Base-by-base conservation (phyloP, 1,140 invertebrate species). In the Goniozus legneri region DNA sequence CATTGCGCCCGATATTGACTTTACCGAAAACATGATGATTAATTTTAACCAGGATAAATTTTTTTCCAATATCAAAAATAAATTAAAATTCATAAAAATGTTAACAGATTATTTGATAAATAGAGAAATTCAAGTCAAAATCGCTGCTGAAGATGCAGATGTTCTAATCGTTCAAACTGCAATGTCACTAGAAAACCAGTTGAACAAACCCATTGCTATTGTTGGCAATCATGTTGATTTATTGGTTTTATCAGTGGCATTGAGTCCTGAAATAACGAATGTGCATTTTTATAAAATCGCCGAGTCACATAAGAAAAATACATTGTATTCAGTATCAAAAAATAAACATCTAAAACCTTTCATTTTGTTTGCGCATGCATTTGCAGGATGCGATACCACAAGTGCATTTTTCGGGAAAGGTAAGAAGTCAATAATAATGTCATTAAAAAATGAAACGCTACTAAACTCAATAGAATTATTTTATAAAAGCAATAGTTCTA, bases 51-150 rank as follows among this genome's bases (percentile, higher is more conserved):
- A 50, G 22, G 24, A 38, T 8, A 7, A 31, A 27, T 37, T 50
- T 44, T 24, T 50, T 8, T 27, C n/a, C 12, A 51, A 45, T 20
- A 32, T 35, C 2, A 46, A 20, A 14, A 45, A 51, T 35, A 51
- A 51, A 41, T 15, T 8, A 0, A 40, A 31, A 30, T 13, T 51
- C 8, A 46, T 51, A 37, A 8, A 2, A 13, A 22, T 44, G 38
- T 20, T 51, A 33, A 35, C 19, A 30, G 21, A 12, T 13, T 14
- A 14, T 8, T 36, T 51, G 2, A 21, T 36, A 6, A n/a, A 18
- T 10, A 38, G 8, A 6, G 41, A 39, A 1, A 38, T 38, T 39
- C 21, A 3, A 32, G 30, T 33, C 1, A 35, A 33, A 27, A 16
- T 27, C 12, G 40, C 32, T 21, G 3, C 4, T 3, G 39, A 44